Evolutionary conservation across 2,113 vertebrate genomes (phyloP).

Genomic region (Phrynocephalus versicolor): DNA sequence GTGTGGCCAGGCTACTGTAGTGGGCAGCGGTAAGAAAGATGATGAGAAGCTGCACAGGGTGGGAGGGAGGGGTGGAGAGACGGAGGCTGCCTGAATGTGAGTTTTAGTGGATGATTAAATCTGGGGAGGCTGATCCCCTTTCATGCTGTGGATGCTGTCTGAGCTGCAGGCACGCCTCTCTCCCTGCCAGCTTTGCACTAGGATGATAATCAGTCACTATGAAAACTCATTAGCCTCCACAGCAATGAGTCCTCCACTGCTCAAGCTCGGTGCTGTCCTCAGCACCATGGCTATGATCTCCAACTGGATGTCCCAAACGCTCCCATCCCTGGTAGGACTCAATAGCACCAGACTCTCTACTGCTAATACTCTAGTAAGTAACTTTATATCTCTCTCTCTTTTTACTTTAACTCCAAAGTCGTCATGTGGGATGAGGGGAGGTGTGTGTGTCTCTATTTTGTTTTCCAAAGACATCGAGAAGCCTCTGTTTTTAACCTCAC

Average conservation of each 20-base stretch:
- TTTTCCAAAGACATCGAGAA: constrained; percentile 27
- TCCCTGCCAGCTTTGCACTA: constrained; percentile 63
- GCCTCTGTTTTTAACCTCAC: constrained; percentile 23
- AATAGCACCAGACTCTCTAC: constrained; percentile 79
- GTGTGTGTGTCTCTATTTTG: not conserved
- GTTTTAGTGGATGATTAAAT: constrained; percentile 55
- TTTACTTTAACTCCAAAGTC: constrained; percentile 44
- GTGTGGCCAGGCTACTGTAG: not conserved
- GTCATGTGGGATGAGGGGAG: constrained; percentile 10
- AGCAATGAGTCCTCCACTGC: constrained; percentile 88
- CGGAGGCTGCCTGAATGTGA: constrained; percentile 15
- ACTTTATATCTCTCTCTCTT: constrained; percentile 33
- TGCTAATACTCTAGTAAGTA: constrained; percentile 80
- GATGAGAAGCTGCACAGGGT: not conserved
- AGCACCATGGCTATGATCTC: constrained; percentile 95
- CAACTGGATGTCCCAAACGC: constrained; percentile 97
- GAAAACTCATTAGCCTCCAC: constrained; percentile 79
- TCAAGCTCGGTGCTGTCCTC: constrained; percentile 92
- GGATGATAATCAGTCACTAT: constrained; percentile 75
- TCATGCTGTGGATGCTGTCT: constrained; percentile 64
- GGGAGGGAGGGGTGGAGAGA: not conserved
- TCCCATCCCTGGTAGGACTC: constrained; percentile 90
- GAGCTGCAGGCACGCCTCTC: constrained; percentile 75
- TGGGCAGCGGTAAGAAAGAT: constrained; percentile 31
- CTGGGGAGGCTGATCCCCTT: constrained; percentile 61